phyloP scores from a whole-genome alignment of 2,113 vertebrate species.

The Plectropomus leopardus region DNA sequence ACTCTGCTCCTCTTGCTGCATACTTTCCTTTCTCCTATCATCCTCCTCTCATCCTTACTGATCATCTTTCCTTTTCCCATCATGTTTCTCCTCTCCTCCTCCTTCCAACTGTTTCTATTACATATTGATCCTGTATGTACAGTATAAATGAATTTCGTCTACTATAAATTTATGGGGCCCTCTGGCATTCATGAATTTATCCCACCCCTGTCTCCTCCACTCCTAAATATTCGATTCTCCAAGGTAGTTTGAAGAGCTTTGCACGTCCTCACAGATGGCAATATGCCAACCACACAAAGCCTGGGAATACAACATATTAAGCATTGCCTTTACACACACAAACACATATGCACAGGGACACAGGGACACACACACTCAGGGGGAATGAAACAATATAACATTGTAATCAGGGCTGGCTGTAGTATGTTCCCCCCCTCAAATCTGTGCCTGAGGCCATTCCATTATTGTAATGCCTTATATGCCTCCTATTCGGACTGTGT shows the following conservation, averaged over 20 bases:
- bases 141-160: slow-evolving; percentile 62
- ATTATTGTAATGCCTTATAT: slow-evolving; percentile 69
- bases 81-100: background rate
- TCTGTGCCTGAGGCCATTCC: slow-evolving; percentile 67
- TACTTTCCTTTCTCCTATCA: background rate
- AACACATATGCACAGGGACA: background rate
- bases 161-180: slow-evolving; percentile 62
- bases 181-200: slow-evolving; percentile 56
- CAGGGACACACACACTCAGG: background rate
- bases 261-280: slow-evolving; percentile 41
- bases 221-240: slow-evolving; percentile 59
- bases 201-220: slow-evolving; percentile 28
- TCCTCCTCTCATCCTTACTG: background rate
- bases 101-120: slow-evolving; percentile 33
- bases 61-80: background rate
- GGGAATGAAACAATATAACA: slow-evolving; percentile 66
- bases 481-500: slow-evolving; percentile 54
- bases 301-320: slow-evolving; percentile 49
- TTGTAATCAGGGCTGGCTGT: slow-evolving; percentile 61
- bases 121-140: slow-evolving; percentile 60
- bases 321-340: slow-evolving; percentile 17
- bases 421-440: slow-evolving; percentile 42
- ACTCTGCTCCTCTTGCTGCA: background rate
- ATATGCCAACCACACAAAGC: slow-evolving; percentile 51
- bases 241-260: slow-evolving; percentile 45